Percentiles rank a stretch among this genome's conserved stretches.
phyloP scores from a whole-genome alignment of 2,113 vertebrate genomes.

The Isurus oxyrinchus region DNA sequence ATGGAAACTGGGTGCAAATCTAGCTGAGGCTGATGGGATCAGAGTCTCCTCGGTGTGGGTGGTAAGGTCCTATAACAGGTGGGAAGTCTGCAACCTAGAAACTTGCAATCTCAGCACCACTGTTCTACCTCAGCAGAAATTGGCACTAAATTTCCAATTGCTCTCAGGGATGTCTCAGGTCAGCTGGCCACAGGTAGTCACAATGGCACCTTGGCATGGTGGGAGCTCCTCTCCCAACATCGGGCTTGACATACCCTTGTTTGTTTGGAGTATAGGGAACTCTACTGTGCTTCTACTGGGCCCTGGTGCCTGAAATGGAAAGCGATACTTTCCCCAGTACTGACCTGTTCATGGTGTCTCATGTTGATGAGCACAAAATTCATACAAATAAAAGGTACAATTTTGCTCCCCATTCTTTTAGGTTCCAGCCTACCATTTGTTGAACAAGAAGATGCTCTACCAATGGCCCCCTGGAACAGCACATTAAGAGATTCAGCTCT shows the following conservation, averaged over 20 bases:
- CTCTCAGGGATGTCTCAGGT: background rate
- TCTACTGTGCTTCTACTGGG: too few relatives aligned
- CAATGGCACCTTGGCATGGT: too few relatives aligned
- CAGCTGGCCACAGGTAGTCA: background rate
- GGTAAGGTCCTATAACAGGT: background rate
- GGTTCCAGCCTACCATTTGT: background rate
- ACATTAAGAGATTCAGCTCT: background rate
- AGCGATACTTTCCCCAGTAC: background rate
- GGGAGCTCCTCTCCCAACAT: background rate
- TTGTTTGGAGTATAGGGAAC: background rate
- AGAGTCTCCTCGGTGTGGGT: background rate
- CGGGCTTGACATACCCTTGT: background rate
- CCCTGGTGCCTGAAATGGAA: background rate
- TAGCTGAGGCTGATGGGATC: background rate
- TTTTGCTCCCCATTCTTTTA: background rate
- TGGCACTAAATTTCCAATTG: background rate
- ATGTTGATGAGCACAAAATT: background rate
- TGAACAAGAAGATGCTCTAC: background rate
- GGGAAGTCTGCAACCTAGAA: background rate
- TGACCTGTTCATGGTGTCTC: background rate
- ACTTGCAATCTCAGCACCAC: background rate
- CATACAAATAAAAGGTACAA: background rate
- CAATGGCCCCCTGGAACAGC: background rate
- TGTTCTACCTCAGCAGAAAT: background rate
- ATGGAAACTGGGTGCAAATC: background rate